Base-by-base conservation (phyloP, 35 echinoderm and acorn worm species). In the Diadema setosum region DNA sequence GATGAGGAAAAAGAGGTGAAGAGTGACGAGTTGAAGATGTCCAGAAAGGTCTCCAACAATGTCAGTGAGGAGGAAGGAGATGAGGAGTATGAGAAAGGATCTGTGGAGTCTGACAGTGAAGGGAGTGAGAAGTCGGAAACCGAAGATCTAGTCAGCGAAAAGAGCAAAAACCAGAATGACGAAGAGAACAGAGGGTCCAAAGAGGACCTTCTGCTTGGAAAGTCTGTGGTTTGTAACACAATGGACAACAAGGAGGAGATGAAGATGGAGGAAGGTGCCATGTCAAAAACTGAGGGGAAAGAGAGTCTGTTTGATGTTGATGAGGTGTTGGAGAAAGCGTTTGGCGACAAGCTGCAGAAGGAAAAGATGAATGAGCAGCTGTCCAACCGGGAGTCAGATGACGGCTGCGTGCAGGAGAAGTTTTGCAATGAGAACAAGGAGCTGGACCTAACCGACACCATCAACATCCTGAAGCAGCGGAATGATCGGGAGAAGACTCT, bases 51-150 rank as follows among this genome's bases (percentile, higher is more conserved):
- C 24, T 15, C 44, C 14, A 37, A 56, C 11, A 70, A 46, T 4
- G 29, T 58, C 33, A 46, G 40, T 41, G 75, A 81, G 39, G 43
- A 76, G n/a, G 48, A 61, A 40, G 30, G 2, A 70, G 27, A 41
- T 23, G 52, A 56, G 12, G 45, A 43, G 49, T n/a, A n/a, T n/a
- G 82, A 86, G 41, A 95, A 95, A 52, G 81, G 81, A 2, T 75
- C 73, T 4, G 50, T 59, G 1, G 93, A 95, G 26, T 90, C 81
- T 73, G 93, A 90, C 15, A 60, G 57, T 58, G 93, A 94, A 57
- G 69, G 82, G 4, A 90, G 87, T 70, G 93, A 94, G 40, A 94
- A 94, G 44, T 95, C 88, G 14, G 88, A 95, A 65, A 52, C 76
- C 5, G 92, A 94, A 33, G 90, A 85, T 46, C 73, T 35, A 21